Percentiles rank a stretch among this genome's conserved stretches.
Conservation (phyloP, 1,140 invertebrate species). For the Capitella teleta region DNA sequence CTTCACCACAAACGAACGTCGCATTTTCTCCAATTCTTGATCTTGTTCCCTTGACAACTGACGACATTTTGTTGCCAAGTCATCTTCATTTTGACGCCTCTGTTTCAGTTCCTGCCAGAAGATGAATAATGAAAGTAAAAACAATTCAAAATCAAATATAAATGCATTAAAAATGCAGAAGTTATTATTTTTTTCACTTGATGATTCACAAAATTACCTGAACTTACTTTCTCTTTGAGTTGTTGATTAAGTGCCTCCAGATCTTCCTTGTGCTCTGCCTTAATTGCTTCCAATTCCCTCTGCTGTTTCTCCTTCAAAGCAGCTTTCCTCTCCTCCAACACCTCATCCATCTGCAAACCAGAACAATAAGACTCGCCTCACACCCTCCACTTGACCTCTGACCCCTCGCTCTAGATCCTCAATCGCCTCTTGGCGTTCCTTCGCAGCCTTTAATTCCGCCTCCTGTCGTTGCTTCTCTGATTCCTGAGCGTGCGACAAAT, state of each 20-base stretch:
- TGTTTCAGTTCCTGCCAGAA: constrained; percentile 29
- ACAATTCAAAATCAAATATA: too few species aligned
- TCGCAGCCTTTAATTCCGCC: constrained; percentile 27
- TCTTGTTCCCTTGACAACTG: constrained; percentile 30
- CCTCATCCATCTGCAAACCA: constrained; percentile 31
- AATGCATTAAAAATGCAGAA: too few species aligned
- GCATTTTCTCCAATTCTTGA: constrained; percentile 25
- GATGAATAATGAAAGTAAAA: too few species aligned
- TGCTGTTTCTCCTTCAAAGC: constrained; percentile 27
- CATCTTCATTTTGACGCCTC: constrained; percentile 19
- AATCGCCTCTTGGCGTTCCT: constrained; percentile 28
- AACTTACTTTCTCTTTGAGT: not conserved
- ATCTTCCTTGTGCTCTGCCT: constrained; percentile 28
- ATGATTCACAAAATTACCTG: too few species aligned
- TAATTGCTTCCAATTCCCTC: constrained; percentile 19
- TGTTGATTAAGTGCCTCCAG: not conserved
- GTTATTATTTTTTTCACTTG: too few species aligned
- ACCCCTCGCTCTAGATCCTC: constrained; percentile 36
- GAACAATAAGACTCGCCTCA: too few species aligned
- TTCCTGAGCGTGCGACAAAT: constrained; percentile 22
- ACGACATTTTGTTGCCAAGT: constrained; percentile 21
- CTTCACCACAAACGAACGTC: constrained; percentile 20
- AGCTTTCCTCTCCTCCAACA: constrained; percentile 23
- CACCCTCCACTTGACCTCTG: constrained; percentile 7
- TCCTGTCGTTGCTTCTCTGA: constrained; percentile 26